Evolutionary conservation across 1,140 invertebrate species (phyloP), one percentile per base, ranked within the genome.

Genomic region (Zaprionus kolodkinae): DNA sequence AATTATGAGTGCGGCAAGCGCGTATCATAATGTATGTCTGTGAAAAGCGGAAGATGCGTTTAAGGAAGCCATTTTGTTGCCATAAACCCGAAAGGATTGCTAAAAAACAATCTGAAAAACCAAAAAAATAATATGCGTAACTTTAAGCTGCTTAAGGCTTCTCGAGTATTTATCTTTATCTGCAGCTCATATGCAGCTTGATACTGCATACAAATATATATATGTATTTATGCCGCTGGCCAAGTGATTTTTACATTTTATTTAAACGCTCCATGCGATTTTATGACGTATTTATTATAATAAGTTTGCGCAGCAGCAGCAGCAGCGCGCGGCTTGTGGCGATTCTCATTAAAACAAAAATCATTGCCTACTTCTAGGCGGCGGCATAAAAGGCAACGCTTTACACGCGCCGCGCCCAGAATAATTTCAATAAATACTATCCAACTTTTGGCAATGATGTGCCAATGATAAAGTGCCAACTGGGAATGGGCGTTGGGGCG

Each of bases 381-480:
- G 72, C 48, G 55, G 40, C 60, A 72, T 72, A 72, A 85, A 82
- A 76, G 56, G 84, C 72, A 63, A 61, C 67, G 78, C 68, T 87
- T 30, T 30, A 6, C 27, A 30, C 3, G 6, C 27, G 45, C 43
- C 3, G 6, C 27, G 45, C 43, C 35, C 25, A 25, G 60, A 55
- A 77, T 70, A 57, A 60, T 86, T 78, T 79, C 81, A 85, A 85
- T 81, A 85, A 86, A 85, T 79, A 79, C 78, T 81, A 64, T 72
- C 68, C 54, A 85, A 85, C 82, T 85, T 85, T 85, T 40, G 55
- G 55, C 84, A 88, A 89, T 85, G 85, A 88, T 84, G 84, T 88
- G 84, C 80, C 69, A 88, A 89, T 88, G 84, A 89, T 89, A 78
- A 82, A 85, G 84, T 74, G 74, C 73, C 63, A 71, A 65, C 35